Evolutionary conservation across 2,113 vertebrate species (phyloP).

Genomic region (Oncorhynchus masou): DNA sequence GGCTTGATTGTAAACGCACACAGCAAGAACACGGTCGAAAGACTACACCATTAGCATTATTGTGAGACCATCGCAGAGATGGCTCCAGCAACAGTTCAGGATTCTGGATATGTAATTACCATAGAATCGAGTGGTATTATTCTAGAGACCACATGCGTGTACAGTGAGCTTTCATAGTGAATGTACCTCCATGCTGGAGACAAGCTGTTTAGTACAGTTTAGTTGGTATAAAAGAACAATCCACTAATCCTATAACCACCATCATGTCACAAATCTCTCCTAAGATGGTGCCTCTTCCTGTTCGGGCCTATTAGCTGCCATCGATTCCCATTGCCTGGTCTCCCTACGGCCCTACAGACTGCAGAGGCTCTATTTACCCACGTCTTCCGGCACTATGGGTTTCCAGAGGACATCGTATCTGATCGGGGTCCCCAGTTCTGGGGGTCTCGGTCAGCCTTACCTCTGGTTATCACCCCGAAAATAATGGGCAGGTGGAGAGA

Average conservation of each 20-base stretch:
- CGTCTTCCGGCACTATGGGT: too few species aligned
- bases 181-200: background rate
- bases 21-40: conserved; percentile 20
- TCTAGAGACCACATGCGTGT: background rate
- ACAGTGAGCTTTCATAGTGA: background rate
- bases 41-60: conserved; percentile 31
- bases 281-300: too few species aligned
- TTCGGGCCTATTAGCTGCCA: too few species aligned
- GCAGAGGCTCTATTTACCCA: too few species aligned
- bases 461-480: too few species aligned
- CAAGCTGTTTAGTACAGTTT: background rate
- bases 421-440: too few species aligned
- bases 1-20: conserved; percentile 42
- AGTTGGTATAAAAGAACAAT: background rate
- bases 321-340: too few species aligned
- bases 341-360: too few species aligned
- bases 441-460: too few species aligned
- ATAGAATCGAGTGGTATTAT: background rate
- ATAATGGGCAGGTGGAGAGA: too few species aligned
- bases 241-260: background rate
- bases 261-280: background rate
- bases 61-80: conserved; percentile 13
- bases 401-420: too few species aligned
- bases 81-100: background rate
- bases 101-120: background rate